These are phyloP conservation scores for Oncorhynchus masou DNA, from an alignment of 2,113 vertebrate genomes.

Conservation along the genomic window DNA sequence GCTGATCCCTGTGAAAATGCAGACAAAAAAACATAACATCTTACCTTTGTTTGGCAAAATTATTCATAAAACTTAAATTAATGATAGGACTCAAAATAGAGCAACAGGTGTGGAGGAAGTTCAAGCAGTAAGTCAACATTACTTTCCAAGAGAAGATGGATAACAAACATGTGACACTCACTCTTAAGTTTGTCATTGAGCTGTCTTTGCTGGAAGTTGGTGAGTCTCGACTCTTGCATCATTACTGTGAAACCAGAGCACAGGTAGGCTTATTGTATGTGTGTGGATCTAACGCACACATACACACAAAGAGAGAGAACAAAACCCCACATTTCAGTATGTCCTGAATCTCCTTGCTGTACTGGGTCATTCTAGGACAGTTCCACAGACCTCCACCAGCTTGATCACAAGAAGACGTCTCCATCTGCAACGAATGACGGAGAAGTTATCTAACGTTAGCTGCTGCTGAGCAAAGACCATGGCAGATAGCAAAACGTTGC, in stretches of 20 bases:
- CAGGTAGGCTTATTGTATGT: background rate
- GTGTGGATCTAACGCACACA: background rate
- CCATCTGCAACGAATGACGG: conserved; percentile 48
- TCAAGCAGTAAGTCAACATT: too few species aligned
- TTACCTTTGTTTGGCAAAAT: background rate
- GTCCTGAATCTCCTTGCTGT: conserved; percentile 75
- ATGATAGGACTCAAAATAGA: too few species aligned
- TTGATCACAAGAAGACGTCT: conserved; percentile 11
- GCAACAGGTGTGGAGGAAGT: too few species aligned
- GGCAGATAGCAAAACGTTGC: background rate
- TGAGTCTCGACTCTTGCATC: conserved; percentile 84
- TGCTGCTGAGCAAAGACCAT: background rate
- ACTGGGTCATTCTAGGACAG: conserved; percentile 51
- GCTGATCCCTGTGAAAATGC: conserved; percentile 71
- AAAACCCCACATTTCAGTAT: conserved; percentile 76
- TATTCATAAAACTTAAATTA: too few species aligned
- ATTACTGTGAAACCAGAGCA: conserved; percentile 72
- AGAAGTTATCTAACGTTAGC: too few species aligned
- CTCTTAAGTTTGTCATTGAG: conserved; percentile 73
- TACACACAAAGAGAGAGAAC: background rate
- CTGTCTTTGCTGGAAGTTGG: conserved; percentile 75
- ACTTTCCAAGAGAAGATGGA: too few species aligned
- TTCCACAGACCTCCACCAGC: conserved; percentile 55
- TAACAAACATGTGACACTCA: conserved; percentile 57
- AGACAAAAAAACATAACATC: background rate